Conservation (phyloP, 2,888 invertebrate genomes). For the Rhagonycha lutea region DNA sequence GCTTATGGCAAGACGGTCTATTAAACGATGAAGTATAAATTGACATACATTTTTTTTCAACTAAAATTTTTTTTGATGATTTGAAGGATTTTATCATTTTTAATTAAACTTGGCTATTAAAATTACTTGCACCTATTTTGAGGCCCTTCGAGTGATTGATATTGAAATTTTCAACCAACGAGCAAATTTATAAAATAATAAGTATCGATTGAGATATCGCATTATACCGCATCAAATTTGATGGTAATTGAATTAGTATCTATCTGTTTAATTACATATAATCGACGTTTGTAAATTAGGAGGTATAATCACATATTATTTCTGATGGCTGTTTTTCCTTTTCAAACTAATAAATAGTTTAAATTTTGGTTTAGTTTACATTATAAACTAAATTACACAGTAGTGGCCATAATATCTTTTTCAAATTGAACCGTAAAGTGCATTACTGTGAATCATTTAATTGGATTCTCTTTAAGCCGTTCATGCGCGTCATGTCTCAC, state of each 20-base stretch:
- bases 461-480: too few relatives aligned
- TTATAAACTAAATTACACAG: too few relatives aligned
- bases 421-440: too few relatives aligned
- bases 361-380: too few relatives aligned
- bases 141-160: background rate
- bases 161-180: background rate
- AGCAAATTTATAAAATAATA: background rate
- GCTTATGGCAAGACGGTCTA: background rate
- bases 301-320: background rate
- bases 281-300: background rate
- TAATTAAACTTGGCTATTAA: background rate
- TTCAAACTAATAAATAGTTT: background rate
- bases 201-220: background rate
- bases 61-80: background rate
- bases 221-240: background rate
- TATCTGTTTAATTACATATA: background rate
- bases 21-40: background rate
- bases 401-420: too few relatives aligned
- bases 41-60: background rate
- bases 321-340: background rate
- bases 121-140: background rate
- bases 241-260: background rate
- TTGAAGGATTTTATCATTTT: background rate
- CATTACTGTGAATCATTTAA: too few relatives aligned
- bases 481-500: too few relatives aligned